Percentiles rank a stretch among this genome's conserved stretches.
Evolutionary conservation across 2,797 vertebrate species (phyloP).

Genomic region (Macropodus opercularis): DNA sequence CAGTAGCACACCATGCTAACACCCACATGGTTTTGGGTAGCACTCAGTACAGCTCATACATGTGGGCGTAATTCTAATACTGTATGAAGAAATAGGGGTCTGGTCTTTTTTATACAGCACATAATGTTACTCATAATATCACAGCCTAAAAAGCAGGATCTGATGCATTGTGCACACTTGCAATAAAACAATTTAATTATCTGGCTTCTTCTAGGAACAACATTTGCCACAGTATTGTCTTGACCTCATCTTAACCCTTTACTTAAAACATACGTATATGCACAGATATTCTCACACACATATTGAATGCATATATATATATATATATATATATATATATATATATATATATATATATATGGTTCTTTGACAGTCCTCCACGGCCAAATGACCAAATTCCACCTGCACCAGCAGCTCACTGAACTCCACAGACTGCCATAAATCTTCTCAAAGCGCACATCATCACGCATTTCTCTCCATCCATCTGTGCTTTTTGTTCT

Average conservation of each 20-base stretch:
- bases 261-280: conserved; percentile 38
- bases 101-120: conserved; percentile 14
- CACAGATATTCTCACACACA: not conserved
- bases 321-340: not conserved
- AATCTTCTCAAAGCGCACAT: conserved; percentile 42
- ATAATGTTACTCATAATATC: conserved; percentile 4
- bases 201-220: too few species aligned
- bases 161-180: not conserved
- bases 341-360: conserved; percentile 4
- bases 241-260: conserved; percentile 56
- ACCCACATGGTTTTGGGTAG: conserved; percentile 20
- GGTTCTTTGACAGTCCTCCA: conserved; percentile 47
- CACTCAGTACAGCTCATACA: conserved; percentile 8
- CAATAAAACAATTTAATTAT: not conserved
- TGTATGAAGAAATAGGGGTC: conserved; percentile 6
- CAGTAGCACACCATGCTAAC: conserved; percentile 36
- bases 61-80: conserved; percentile 16
- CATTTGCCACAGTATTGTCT: conserved; percentile 47
- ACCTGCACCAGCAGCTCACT: conserved; percentile 64
- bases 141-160: conserved; percentile 7
- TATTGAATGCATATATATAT: not conserved
- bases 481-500: conserved; percentile 24
- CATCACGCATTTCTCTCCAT: conserved; percentile 11
- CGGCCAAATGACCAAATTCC: conserved; percentile 60
- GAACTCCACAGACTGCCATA: conserved; percentile 48